Evolutionary conservation across 2,797 vertebrate genomes (phyloP), one percentile per base, ranked within the genome.

Genomic region (Pseudochirops corinnae): DNA sequence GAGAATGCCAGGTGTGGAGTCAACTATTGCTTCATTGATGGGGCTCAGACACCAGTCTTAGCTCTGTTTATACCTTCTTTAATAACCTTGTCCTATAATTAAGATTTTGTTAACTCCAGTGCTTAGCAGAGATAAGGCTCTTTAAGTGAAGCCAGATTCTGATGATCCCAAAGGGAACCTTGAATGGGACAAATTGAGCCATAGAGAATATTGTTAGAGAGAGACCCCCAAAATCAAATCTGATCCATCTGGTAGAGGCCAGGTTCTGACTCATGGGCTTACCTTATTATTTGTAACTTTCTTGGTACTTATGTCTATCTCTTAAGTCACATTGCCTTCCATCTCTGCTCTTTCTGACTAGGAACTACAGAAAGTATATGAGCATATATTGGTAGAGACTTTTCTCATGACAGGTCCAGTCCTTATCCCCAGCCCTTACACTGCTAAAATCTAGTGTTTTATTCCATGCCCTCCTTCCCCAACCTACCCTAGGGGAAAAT

Each of bases 391-490:
- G 2, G n/a, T 1, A 9, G 67, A 39, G 62, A 82, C 0, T 39
- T 82, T 74, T 18, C n/a, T 74, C 18, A 21, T 74, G n/a, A 74
- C 3, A 39, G 18, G 18, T 39, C n/a, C n/a, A 74, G 16, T 74
- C 16, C 67, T 16, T 82, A 82, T 46, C 18, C n/a, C 67, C 39
- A 46, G 92, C 94, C 92, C 55, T 93, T 93, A 56, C 18, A 24
- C 28, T 93, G 91, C 39, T 67, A 96, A 97, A 94, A 91, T 92
- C 5, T 92, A 90, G 95, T 31, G 62, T 18, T 74, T 93, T 56
- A 67, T 74, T 39, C 18, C 67, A 7, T 4, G 11, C 7, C 67
- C 39, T 7, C 6, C 67, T 18, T 82, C 3, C 18, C n/a, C n/a
- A 6, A 2, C 0, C 18, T 3, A 62, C 18, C 53, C 21, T 53